Base-by-base conservation (phyloP, 2,888 invertebrate genomes). In the Erebia ligea region DNA sequence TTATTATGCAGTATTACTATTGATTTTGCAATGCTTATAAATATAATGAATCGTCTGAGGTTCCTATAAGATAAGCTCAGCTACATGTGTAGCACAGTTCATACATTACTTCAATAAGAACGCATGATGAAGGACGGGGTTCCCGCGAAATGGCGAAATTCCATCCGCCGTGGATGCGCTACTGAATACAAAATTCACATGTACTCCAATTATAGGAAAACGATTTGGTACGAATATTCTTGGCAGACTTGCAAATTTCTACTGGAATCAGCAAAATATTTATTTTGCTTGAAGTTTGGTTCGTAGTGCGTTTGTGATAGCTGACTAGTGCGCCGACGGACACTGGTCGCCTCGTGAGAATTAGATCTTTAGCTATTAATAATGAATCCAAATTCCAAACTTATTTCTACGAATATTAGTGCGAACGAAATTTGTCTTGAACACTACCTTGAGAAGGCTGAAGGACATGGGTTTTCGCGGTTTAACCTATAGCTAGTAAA, bases 121-220 rank as follows among this genome's bases (percentile, higher is more conserved):
- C 92, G 92, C 92, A 91, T 92, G 90, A 91, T 89, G 90, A 83
- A 90, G 89, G 87, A 88, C 86, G 84, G 84, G 84, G 86, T 84
- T 82, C 82, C 85, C 88, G 88, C 89, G 90, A 87, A 91, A 89
- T 84, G 90, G 88, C 86, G 86, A 83, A 90, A 89, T 90, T 90
- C 89, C 91, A 91, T 90, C 89, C 89, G 86, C 88, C 84, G 86
- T 89, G 84, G 90, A 91, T 91, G 91, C 91, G 91, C 91, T 84
- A 88, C 92, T 92, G 92, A 93, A 93, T 93, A 93, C 92, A 91
- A 92, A 80, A 93, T 93, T 92, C 92, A 91, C 89, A 93, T 92
- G 92, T 92, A 92, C 91, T 92, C 92, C 92, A 93, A 93, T 93
- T 93, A 93, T 92, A 92, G 92, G 92, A 93, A 93, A 93, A 93